Evolutionary conservation across 2,888 invertebrate species (phyloP).

Genomic region (Diadegma fenestrale): DNA sequence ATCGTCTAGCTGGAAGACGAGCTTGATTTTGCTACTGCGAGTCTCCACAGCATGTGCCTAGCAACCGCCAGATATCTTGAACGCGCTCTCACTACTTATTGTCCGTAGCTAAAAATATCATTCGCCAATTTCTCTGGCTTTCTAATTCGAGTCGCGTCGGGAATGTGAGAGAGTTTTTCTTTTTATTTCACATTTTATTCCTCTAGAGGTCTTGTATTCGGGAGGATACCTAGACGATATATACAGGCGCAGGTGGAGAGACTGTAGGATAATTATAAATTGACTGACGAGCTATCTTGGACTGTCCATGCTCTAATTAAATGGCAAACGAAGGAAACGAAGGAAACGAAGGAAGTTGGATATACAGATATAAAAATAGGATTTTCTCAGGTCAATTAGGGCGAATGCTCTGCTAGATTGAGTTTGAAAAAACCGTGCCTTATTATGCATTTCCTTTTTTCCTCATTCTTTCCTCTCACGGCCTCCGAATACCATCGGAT

Average conservation of each 20-base stretch:
- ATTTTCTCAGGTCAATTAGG: conserved; percentile 13
- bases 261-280: conserved; percentile 46
- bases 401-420: not conserved
- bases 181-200: conserved; percentile 32
- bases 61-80: conserved; percentile 43
- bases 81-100: conserved; percentile 32
- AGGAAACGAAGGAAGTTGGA: not conserved
- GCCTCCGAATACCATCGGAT: conserved; percentile 5
- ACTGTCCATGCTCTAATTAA: conserved; percentile 16
- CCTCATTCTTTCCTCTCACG: not conserved
- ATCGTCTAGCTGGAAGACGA: conserved; percentile 15
- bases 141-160: conserved; percentile 16
- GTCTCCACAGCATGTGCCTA: conserved; percentile 15
- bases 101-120: conserved; percentile 44
- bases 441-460: conserved; percentile 14
- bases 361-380: not conserved
- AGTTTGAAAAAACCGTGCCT: conserved; percentile 34
- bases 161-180: conserved; percentile 6
- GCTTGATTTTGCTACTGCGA: not conserved
- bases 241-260: not conserved
- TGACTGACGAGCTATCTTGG: conserved; percentile 26
- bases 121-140: conserved; percentile 19
- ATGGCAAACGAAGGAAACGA: conserved; percentile 31
- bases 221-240: conserved; percentile 10
- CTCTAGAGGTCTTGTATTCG: not conserved